Evolutionary conservation across 2,888 invertebrate genomes (phyloP).

Genomic region (Lottia scabra): DNA sequence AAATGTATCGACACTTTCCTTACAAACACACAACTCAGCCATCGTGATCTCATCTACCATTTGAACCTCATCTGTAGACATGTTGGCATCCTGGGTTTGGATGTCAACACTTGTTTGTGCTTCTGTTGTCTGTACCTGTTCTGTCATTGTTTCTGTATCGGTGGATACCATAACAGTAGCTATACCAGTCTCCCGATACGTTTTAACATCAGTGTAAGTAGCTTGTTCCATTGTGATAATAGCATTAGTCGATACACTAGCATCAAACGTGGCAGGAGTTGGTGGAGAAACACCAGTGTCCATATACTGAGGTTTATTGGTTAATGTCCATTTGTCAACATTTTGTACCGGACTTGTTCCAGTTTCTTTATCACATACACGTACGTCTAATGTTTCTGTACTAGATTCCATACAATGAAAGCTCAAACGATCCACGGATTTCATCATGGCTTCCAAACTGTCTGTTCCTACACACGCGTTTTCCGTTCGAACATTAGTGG

Average conservation of each 20-base stretch:
- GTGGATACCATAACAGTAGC: constrained; percentile 47
- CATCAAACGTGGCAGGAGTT: constrained; percentile 51
- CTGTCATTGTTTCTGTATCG: constrained; percentile 59
- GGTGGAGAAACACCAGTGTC: constrained; percentile 57
- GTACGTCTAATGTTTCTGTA: constrained; percentile 40
- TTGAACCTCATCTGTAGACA: constrained; percentile 42
- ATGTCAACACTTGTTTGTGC: constrained; percentile 54
- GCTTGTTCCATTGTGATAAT: constrained; percentile 53
- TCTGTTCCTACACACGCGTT: constrained; percentile 12
- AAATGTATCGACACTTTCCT: background rate
- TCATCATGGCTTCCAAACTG: background rate
- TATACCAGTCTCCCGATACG: constrained; percentile 43
- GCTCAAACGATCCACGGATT: constrained; percentile 10
- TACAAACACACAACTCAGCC: constrained; percentile 34
- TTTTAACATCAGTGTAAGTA: constrained; percentile 51
- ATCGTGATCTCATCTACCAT: constrained; percentile 36
- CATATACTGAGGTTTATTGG: constrained; percentile 44
- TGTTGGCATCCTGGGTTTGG: constrained; percentile 41
- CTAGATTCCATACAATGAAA: constrained; percentile 30
- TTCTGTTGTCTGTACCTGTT: constrained; percentile 41
- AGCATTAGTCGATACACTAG: constrained; percentile 46
- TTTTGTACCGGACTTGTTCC: constrained; percentile 36
- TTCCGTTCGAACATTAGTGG: background rate
- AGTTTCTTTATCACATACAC: constrained; percentile 48
- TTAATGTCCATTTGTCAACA: constrained; percentile 56